Evolutionary conservation across 1,140 invertebrate genomes (phyloP), one percentile per base, ranked within the genome.

Genomic region (Drosophila pallidifrons): DNA sequence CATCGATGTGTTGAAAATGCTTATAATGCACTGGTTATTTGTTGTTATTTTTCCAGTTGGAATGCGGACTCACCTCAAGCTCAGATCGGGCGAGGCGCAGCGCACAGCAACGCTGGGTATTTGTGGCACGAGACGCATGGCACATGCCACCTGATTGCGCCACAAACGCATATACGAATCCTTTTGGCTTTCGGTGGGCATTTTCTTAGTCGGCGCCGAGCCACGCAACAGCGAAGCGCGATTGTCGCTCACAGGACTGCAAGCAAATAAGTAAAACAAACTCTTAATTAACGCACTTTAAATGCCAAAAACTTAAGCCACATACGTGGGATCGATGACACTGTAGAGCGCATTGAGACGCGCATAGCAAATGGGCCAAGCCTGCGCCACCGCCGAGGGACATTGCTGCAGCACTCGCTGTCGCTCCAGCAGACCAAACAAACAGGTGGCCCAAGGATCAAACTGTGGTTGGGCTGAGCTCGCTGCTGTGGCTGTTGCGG

Each of bases 81-180:
- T 97, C 32, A 98, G 94, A 94, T 99, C 98, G 13, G 98, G 98
- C 77, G 98, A 98, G 3, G 97, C 97, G 93, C 97, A 99, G 32
- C 98, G 95, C 16, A 98, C 94, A 1, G 98, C 95, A 0, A 97
- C 95, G 82, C 95, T 96, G 0, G 97, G 96, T 30, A 95, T 95
- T 43, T 97, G 96, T 16, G 97, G 97, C 1, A 99, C 98, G 5
- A 99, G 96, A 70, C 98, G 94, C 93, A 98, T 99, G 2, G 98
- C 98, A 93, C 99, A 97, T 8, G 98, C 97, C 57, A 98, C 95
- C 93, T 99, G 99, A 94, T 99, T 99, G 88, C 98, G 97, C 98
- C 98, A 99, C 0, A 99, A 68, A 54, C 87, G 90, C 93, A 99
- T 95, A 92, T 99, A 98, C 46, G 97, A 95, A 92, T 99, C 98